These are phyloP conservation scores for Varanus salvator DNA, from an alignment of 2,113 vertebrate species.

Conservation along the genomic window DNA sequence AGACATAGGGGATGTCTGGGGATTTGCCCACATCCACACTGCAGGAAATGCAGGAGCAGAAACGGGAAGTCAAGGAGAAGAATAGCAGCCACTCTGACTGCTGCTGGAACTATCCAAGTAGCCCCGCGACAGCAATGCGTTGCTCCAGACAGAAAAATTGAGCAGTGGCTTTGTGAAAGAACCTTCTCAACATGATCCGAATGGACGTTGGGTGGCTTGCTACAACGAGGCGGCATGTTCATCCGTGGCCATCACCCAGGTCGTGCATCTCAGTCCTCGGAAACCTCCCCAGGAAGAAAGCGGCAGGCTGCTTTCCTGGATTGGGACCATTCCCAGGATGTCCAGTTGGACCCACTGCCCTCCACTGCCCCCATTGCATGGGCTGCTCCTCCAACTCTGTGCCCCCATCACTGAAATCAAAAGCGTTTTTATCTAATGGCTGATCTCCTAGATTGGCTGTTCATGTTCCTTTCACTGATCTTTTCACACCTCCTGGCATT, in stretches of 20 bases:
- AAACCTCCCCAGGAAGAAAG: neutral
- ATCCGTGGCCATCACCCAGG: neutral
- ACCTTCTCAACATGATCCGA: neutral
- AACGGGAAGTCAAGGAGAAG: neutral
- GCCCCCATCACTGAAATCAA: neutral
- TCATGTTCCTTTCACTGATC: no score
- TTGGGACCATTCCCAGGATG: no score
- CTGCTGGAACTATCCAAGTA: no score
- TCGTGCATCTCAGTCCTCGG: neutral
- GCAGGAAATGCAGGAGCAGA: constrained; percentile 39
- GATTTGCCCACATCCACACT: constrained; percentile 97
- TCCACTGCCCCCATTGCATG: no score
- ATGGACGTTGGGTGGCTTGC: neutral
- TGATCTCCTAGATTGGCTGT: neutral
- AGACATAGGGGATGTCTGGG: constrained; percentile 92
- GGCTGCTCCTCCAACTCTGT: neutral
- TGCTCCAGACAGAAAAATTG: neutral
- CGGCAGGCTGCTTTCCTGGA: neutral
- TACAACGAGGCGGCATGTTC: neutral
- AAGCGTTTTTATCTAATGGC: neutral
- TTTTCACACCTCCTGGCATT: no score
- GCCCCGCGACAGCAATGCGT: neutral
- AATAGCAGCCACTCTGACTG: no score
- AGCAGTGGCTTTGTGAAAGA: neutral
- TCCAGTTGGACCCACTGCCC: no score